phyloP scores from a whole-genome alignment of 2,113 vertebrate genomes.

The Numenius arquata region DNA sequence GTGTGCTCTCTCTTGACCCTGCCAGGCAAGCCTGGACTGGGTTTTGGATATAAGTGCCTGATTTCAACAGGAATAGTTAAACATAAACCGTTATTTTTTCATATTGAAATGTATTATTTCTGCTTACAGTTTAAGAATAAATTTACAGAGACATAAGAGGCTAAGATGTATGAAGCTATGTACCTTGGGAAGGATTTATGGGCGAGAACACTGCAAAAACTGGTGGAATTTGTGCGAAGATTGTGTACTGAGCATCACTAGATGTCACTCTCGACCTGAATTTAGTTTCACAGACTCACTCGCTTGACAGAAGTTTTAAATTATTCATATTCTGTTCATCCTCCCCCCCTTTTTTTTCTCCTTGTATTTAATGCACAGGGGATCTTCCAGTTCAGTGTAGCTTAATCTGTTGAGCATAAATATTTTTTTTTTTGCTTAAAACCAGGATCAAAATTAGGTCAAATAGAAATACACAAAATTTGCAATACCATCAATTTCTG shows the following conservation, averaged over 20 bases:
- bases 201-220: not conserved
- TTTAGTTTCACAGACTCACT: not conserved
- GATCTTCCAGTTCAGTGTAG: not conserved
- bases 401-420: not conserved
- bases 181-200: not conserved
- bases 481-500: not conserved
- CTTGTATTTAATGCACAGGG: not conserved
- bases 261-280: constrained; percentile 60
- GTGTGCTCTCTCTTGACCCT: not conserved
- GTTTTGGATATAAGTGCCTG: not conserved
- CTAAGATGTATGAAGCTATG: not conserved
- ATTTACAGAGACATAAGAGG: not conserved
- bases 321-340: not conserved
- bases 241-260: constrained; percentile 5
- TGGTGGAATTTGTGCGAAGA: not conserved
- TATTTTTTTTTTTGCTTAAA: not conserved
- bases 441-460: not conserved
- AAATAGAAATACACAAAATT: not conserved
- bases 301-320: not conserved
- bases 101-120: not conserved
- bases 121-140: not conserved
- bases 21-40: not conserved
- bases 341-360: rapidly evolving
- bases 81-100: not conserved
- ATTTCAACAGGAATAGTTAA: not conserved